Percentiles rank a stretch among this genome's conserved stretches.
These are phyloP conservation scores for Tineola bisselliella DNA, from an alignment of 2,888 invertebrate genomes.

Conservation along the genomic window DNA sequence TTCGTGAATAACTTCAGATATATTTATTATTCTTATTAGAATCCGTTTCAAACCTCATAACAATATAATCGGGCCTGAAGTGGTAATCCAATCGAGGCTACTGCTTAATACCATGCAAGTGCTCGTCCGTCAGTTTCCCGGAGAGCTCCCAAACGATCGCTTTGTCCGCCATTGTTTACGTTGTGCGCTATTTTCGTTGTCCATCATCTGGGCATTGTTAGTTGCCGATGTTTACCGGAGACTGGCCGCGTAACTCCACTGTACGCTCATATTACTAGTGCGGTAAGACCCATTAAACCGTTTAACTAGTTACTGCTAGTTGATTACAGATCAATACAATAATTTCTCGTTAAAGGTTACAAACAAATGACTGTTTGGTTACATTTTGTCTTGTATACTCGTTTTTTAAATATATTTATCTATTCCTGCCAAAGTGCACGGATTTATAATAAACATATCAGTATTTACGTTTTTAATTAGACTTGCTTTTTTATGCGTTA, in stretches of 20 bases:
- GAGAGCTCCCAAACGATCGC: conserved; percentile 22
- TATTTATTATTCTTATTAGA: too few species aligned
- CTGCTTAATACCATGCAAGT: not conserved
- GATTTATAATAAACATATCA: too few species aligned
- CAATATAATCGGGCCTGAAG: not conserved
- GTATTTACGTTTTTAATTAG: too few species aligned
- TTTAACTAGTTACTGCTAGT: not conserved
- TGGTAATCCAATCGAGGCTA: not conserved
- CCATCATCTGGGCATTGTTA: conserved; percentile 67
- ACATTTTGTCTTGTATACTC: too few species aligned
- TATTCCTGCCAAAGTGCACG: too few species aligned
- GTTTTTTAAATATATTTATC: too few species aligned
- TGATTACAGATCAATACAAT: not conserved
- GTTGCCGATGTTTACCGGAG: conserved; percentile 19
- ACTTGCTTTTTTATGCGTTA: too few species aligned
- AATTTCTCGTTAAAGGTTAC: too few species aligned
- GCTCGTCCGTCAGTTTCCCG: not conserved
- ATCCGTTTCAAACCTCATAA: too few species aligned
- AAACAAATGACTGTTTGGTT: too few species aligned
- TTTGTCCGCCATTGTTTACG: conserved; percentile 60
- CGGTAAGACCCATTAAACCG: not conserved
- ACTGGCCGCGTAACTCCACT: not conserved
- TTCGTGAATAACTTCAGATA: too few species aligned
- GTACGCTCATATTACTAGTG: not conserved
- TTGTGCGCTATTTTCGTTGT: conserved; percentile 63